Percentiles rank a stretch among this genome's conserved stretches.
Evolutionary conservation across 2,888 invertebrate genomes (phyloP).

Genomic region (Lasioglossum oenotherae): DNA sequence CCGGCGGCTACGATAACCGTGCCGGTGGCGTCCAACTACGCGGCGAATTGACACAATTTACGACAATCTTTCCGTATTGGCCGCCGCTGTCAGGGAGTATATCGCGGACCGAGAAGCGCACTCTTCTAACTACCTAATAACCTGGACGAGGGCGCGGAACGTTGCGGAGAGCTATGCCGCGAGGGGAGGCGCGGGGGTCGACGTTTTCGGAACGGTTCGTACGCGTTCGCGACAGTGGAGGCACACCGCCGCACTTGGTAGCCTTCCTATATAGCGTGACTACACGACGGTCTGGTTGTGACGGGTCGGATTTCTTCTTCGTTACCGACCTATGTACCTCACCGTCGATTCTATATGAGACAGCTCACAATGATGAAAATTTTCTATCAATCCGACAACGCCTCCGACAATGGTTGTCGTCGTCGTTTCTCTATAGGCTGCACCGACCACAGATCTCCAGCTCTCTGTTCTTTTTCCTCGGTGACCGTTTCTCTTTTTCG

Average conservation of each 20-base stretch:
- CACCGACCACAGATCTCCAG: conserved; percentile 11
- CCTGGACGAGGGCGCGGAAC: conserved; percentile 59
- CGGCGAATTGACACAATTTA: conserved; percentile 49
- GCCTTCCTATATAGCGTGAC: conserved; percentile 56
- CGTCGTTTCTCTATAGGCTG: conserved; percentile 13
- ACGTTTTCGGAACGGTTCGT: conserved; percentile 80
- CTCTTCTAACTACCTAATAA: conserved; percentile 66
- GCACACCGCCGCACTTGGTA: conserved; percentile 63
- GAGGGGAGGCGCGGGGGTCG: conserved; percentile 62
- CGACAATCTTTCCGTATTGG: conserved; percentile 44
- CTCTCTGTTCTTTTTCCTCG: conserved; percentile 13
- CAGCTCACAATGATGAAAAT: conserved; percentile 27
- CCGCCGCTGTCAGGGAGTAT: conserved; percentile 56
- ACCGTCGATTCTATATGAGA: conserved; percentile 19
- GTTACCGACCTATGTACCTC: conserved; percentile 42
- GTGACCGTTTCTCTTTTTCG: conserved; percentile 40
- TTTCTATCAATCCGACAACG: conserved; percentile 35
- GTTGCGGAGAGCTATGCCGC: conserved; percentile 51
- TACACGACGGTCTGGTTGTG: conserved; percentile 60
- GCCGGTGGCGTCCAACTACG: conserved; percentile 44
- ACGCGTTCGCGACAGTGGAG: conserved; percentile 55
- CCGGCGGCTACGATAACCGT: conserved; percentile 40
- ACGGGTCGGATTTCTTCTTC: conserved; percentile 59
- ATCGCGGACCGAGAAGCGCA: conserved; percentile 61
- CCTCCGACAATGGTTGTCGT: conserved; percentile 18